These are phyloP conservation scores for Teleogryllus oceanicus DNA, from an alignment of 2,888 invertebrate genomes.

Conservation along the genomic window DNA sequence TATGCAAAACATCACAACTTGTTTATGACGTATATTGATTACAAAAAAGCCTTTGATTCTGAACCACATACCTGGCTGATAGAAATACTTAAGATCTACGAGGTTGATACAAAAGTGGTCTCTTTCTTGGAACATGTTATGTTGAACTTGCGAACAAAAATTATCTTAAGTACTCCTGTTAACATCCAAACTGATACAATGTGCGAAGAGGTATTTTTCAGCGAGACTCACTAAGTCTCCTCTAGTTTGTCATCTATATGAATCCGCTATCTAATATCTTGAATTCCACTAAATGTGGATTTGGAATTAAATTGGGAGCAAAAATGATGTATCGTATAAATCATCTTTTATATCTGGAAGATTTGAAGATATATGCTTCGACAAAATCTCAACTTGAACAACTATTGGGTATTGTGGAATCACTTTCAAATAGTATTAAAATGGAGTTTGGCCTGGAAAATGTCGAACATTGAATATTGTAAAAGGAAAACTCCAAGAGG, in stretches of 20 bases:
- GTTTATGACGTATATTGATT: too few relatives aligned
- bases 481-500: too few relatives aligned
- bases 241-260: neutral
- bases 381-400: neutral
- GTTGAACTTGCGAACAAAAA: too few relatives aligned
- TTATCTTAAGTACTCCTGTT: too few relatives aligned
- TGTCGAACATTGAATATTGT: too few relatives aligned
- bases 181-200: neutral
- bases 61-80: too few relatives aligned
- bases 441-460: too few relatives aligned
- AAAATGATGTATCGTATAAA: neutral
- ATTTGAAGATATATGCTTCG: neutral
- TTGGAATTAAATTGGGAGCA: neutral
- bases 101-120: too few relatives aligned
- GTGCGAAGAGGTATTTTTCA: neutral
- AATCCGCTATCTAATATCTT: neutral
- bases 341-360: neutral
- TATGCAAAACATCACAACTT: too few relatives aligned
- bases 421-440: neutral
- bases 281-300: neutral
- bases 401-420: neutral
- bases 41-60: too few relatives aligned
- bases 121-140: too few relatives aligned
- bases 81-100: too few relatives aligned
- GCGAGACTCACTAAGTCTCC: neutral